These are phyloP conservation scores for Galeopsomyia nigrocyanea DNA, from an alignment of 2,888 invertebrate genomes.

Conservation along the genomic window DNA sequence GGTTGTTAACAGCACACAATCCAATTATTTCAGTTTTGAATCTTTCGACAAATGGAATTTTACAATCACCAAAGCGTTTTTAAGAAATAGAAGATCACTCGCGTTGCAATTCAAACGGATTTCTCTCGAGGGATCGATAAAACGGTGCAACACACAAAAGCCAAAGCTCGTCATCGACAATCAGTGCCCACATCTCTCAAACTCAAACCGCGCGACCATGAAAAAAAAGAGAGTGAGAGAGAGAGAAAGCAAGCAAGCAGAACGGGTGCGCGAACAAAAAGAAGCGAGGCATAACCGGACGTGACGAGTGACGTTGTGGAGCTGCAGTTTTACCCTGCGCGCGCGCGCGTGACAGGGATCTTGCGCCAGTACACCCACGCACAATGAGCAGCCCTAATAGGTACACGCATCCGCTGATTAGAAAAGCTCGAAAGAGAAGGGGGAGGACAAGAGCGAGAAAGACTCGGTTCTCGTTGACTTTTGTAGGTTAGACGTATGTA, in stretches of 20 bases:
- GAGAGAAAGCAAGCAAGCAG: slow-evolving; percentile 5
- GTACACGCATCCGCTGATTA: slow-evolving; percentile 68
- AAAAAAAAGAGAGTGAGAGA: slow-evolving; percentile 1
- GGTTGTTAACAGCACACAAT: too few species aligned
- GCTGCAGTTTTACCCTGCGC: not conserved
- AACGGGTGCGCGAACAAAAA: slow-evolving; percentile 49
- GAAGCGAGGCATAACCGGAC: slow-evolving; percentile 59
- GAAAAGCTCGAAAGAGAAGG: slow-evolving; percentile 50
- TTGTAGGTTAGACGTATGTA: slow-evolving; percentile 35
- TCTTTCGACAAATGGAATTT: too few species aligned
- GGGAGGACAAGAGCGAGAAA: slow-evolving; percentile 28
- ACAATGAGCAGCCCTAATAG: slow-evolving; percentile 66
- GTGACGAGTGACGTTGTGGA: slow-evolving; percentile 61
- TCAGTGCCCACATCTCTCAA: slow-evolving; percentile 4
- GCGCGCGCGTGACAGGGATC: slow-evolving; percentile 23
- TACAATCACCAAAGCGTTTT: too few species aligned
- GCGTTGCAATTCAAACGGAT: not conserved
- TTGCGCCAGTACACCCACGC: slow-evolving; percentile 64
- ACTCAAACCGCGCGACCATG: not conserved
- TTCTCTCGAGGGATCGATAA: slow-evolving; percentile 26
- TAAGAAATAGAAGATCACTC: not conserved
- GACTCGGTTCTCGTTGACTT: slow-evolving; percentile 20
- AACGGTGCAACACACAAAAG: slow-evolving; percentile 14
- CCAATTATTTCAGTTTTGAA: too few species aligned
- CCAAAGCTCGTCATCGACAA: slow-evolving; percentile 14